phyloP scores from a whole-genome alignment of 2,888 invertebrate species.

The Julus scanicus region DNA sequence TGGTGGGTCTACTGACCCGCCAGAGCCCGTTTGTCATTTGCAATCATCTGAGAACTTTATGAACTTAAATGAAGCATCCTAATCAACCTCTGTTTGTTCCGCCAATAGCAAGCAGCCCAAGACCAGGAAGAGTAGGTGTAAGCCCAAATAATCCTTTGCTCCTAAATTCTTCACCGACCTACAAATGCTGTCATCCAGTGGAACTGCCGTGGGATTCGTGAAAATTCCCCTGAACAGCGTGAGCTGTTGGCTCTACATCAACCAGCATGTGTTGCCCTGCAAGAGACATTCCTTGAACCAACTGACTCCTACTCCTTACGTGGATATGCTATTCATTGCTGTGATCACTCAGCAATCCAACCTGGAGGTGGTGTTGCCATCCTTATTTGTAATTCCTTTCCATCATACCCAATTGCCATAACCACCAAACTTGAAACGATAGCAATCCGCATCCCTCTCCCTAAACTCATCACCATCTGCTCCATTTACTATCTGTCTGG shows the following conservation, averaged over 20 bases:
- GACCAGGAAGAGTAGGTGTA: no score
- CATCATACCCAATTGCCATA: neutral
- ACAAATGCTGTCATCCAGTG: neutral
- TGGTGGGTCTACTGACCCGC: no score
- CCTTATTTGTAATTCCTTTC: neutral
- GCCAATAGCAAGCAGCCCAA: no score
- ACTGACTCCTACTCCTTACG: neutral
- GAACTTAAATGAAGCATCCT: no score
- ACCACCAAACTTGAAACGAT: neutral
- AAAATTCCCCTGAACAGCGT: neutral
- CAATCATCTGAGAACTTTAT: no score
- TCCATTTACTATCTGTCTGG: neutral
- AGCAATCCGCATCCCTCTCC: neutral
- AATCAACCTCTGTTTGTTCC: no score
- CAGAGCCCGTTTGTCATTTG: no score
- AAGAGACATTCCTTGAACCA: neutral
- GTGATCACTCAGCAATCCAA: neutral
- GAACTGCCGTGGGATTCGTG: slow-evolving; percentile 1
- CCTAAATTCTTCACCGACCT: neutral
- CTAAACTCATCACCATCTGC: neutral
- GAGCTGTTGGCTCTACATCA: neutral
- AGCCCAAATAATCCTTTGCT: neutral
- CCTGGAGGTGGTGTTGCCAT: neutral
- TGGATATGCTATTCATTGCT: neutral
- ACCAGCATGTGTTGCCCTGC: neutral